A percentile compares a stretch with the other conserved stretches of the same genome.
phyloP scores from a whole-genome alignment of 2,797 vertebrate genomes.

The Hydrolagus colliei region DNA sequence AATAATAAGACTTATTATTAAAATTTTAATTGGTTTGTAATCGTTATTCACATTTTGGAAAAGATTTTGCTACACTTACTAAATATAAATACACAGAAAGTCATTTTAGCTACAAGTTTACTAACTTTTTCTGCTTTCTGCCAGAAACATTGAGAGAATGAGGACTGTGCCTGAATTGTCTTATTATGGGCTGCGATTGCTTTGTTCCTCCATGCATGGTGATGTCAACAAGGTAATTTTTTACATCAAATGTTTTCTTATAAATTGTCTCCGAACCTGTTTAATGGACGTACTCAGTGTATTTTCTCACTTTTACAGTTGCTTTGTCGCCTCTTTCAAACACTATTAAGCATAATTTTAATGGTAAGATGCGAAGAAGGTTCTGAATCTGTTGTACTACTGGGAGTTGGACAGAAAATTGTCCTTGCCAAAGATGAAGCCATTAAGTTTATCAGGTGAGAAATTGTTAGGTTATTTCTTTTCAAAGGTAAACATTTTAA shows the following conservation, averaged over 20 bases:
- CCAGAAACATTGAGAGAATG: slow-evolving; percentile 56
- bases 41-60: background rate
- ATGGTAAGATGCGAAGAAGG: slow-evolving; percentile 64
- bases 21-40: background rate
- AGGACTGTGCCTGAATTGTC: slow-evolving; percentile 72
- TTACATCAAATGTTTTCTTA: background rate
- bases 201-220: slow-evolving; percentile 72
- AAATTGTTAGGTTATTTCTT: background rate
- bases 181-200: slow-evolving; percentile 67
- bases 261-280: background rate
- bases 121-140: slow-evolving; percentile 27
- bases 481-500: background rate
- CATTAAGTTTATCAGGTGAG: slow-evolving; percentile 79
- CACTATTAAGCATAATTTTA: slow-evolving; percentile 69
- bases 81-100: background rate
- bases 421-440: slow-evolving; percentile 61
- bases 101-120: background rate
- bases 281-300: background rate
- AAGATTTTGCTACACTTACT: background rate
- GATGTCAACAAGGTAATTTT: slow-evolving; percentile 66
- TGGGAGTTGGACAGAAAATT: slow-evolving; percentile 51
- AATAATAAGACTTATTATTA: too few relatives aligned
- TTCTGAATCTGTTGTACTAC: slow-evolving; percentile 42
- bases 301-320: slow-evolving; percentile 52
- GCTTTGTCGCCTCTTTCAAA: slow-evolving; percentile 64